A percentile compares a stretch with the other conserved stretches of the same genome.
phyloP scores from a whole-genome alignment of 2,888 invertebrate species.

The Perizoma affinitatum region DNA sequence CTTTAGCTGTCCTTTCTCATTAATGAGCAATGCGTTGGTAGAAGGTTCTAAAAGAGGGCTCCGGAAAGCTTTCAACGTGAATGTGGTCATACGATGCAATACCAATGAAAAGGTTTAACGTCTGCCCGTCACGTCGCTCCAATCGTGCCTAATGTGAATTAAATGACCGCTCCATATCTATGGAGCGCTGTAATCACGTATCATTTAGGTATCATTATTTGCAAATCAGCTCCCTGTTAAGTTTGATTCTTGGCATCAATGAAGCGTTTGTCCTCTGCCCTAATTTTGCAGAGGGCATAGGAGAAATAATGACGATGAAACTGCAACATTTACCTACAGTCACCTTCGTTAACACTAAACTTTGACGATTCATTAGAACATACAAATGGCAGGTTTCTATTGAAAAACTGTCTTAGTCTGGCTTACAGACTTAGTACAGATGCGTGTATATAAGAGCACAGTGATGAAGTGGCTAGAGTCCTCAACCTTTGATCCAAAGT shows the following conservation, averaged over 20 bases:
- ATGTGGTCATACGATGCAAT: slow-evolving; percentile 36
- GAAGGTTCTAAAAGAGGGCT: no score
- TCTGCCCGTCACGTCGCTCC: slow-evolving; percentile 51
- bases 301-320: background rate
- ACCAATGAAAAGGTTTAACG: slow-evolving; percentile 69
- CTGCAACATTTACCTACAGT: background rate
- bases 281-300: background rate
- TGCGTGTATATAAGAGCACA: no score
- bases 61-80: slow-evolving; percentile 3
- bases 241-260: slow-evolving; percentile 18
- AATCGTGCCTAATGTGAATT: slow-evolving; percentile 66
- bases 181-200: slow-evolving; percentile 38
- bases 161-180: slow-evolving; percentile 64
- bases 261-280: background rate
- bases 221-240: slow-evolving; percentile 40
- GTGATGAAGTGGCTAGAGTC: no score
- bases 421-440: no score
- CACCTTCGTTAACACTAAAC: no score
- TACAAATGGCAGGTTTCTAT: no score
- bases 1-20: no score
- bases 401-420: no score
- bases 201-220: slow-evolving; percentile 40
- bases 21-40: no score
- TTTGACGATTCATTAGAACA: no score
- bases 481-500: no score